Conservation (phyloP, 2,797 vertebrate species). For the Oryzias dopingdopingensis region DNA sequence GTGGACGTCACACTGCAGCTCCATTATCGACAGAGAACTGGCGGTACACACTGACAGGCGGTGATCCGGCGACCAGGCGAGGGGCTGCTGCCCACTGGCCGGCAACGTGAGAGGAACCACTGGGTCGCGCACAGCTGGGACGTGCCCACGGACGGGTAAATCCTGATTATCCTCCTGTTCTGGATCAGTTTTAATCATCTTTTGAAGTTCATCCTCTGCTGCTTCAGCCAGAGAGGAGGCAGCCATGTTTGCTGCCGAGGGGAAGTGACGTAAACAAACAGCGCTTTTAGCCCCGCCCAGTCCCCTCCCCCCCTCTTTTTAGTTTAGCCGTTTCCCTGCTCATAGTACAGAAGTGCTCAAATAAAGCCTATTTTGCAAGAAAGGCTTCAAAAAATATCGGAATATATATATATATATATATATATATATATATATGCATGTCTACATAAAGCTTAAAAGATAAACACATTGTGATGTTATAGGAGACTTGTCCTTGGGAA, state of each 20-base stretch:
- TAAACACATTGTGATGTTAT: too few species aligned
- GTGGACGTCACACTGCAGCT: slow-evolving; percentile 86
- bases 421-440: too few species aligned
- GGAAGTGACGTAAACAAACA: slow-evolving; percentile 54
- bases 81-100: slow-evolving; percentile 86
- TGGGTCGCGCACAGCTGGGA: slow-evolving; percentile 74
- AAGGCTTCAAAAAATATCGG: too few species aligned
- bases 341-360: too few species aligned
- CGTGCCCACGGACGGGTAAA: slow-evolving; percentile 40
- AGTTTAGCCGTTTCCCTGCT: background rate
- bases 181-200: slow-evolving; percentile 52
- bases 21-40: slow-evolving; percentile 84
- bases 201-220: background rate
- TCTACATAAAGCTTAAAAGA: too few species aligned
- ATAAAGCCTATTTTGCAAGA: too few species aligned
- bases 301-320: background rate
- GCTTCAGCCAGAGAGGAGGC: slow-evolving; percentile 32
- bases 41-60: slow-evolving; percentile 86
- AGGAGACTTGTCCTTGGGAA: too few species aligned
- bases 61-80: slow-evolving; percentile 92
- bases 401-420: too few species aligned
- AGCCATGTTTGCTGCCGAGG: slow-evolving; percentile 69
- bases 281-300: background rate
- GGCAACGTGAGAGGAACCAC: slow-evolving; percentile 80
- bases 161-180: slow-evolving; percentile 29